phyloP scores from a whole-genome alignment of 30 jellyfish, hydroid and myxozoan genomes.

The Aurelia sp. region DNA sequence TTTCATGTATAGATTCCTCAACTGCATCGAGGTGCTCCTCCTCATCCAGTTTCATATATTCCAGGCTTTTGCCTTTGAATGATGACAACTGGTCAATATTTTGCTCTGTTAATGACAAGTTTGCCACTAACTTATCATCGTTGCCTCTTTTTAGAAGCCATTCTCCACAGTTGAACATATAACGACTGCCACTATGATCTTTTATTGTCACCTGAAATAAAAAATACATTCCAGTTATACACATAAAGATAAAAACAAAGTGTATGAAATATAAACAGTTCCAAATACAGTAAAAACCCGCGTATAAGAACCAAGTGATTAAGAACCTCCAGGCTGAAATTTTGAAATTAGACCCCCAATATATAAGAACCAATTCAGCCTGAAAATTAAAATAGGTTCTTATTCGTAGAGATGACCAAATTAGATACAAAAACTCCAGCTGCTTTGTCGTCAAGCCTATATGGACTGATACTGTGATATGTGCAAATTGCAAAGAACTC shows the following conservation, averaged over 20 bases:
- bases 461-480: too few species aligned
- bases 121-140: slow-evolving; percentile 30
- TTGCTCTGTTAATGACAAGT: slow-evolving; percentile 45
- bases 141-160: slow-evolving; percentile 55
- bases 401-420: too few species aligned
- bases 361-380: too few species aligned
- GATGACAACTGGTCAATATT: slow-evolving; percentile 54
- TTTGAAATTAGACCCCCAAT: too few species aligned
- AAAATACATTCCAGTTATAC: too few species aligned
- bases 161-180: slow-evolving; percentile 54
- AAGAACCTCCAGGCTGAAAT: too few species aligned
- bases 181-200: slow-evolving; percentile 66
- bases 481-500: too few species aligned
- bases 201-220: slow-evolving; percentile 44
- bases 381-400: too few species aligned
- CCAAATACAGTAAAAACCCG: too few species aligned
- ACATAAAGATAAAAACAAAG: background rate
- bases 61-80: slow-evolving; percentile 48
- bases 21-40: slow-evolving; percentile 61
- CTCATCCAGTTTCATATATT: slow-evolving; percentile 31
- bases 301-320: too few species aligned
- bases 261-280: background rate
- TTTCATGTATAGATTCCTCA: slow-evolving; percentile 67
- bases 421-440: too few species aligned
- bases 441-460: too few species aligned